Percentiles rank a stretch among this genome's conserved stretches.
phyloP scores from a whole-genome alignment of 2,797 vertebrate genomes.

The Paguma larvata region DNA sequence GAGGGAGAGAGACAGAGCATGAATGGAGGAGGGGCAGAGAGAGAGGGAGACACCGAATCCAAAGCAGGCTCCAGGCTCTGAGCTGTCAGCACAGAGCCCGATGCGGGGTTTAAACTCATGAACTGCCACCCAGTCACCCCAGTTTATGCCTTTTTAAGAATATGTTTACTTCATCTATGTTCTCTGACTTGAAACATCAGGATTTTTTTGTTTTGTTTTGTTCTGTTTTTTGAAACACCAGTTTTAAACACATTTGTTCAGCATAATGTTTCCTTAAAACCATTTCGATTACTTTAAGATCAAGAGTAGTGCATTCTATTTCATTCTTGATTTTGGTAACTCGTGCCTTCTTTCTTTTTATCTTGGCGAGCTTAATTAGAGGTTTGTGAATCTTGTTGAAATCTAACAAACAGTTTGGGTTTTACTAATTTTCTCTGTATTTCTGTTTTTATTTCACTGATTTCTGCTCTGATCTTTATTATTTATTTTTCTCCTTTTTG shows the following conservation, averaged over 20 bases:
- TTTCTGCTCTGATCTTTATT: neutral
- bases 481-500: neutral
- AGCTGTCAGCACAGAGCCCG: too few species aligned
- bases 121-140: too few species aligned
- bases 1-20: too few species aligned
- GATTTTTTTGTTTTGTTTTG: too few species aligned
- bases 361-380: neutral
- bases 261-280: neutral
- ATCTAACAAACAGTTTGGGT: neutral
- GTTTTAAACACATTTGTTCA: neutral
- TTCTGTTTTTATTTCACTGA: too few species aligned
- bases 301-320: neutral
- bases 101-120: too few species aligned
- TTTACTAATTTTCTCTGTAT: neutral
- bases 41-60: too few species aligned
- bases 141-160: neutral
- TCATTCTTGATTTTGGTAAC: neutral
- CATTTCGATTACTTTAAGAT: neutral
- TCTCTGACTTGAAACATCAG: neutral
- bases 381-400: neutral
- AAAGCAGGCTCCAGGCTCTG: too few species aligned
- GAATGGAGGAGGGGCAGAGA: too few species aligned
- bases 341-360: neutral
- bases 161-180: neutral
- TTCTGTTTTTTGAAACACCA: neutral